Evolutionary conservation across 1,140 invertebrate species (phyloP).

Genomic region (Harlomillsia oculata): DNA sequence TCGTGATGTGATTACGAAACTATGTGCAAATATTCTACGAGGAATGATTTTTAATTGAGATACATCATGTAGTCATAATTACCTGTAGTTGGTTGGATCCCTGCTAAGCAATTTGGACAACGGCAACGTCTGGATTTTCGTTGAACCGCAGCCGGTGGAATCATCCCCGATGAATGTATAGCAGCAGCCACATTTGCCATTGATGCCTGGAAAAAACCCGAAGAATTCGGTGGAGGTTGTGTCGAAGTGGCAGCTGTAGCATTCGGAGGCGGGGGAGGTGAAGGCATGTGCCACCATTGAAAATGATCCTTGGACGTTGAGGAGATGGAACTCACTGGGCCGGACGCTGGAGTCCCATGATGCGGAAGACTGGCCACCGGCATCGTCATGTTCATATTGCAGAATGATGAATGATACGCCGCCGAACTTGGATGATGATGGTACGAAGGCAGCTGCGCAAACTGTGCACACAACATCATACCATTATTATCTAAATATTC

Average conservation of each 20-base stretch:
- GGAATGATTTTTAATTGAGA: too few species aligned
- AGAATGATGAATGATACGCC: constrained; percentile 23
- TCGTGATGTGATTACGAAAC: too few species aligned
- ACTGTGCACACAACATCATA: constrained; percentile 12
- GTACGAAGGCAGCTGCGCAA: constrained; percentile 21
- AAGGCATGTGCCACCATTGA: constrained; percentile 31
- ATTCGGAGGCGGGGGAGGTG: constrained; percentile 17
- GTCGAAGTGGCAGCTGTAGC: background rate
- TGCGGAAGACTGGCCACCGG: constrained; percentile 13
- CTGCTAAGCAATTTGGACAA: constrained; percentile 35
- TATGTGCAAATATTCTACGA: too few species aligned
- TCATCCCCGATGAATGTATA: constrained; percentile 9
- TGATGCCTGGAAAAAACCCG: constrained; percentile 7
- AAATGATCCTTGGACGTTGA: constrained; percentile 21
- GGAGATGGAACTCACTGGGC: background rate
- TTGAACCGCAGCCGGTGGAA: constrained; percentile 20
- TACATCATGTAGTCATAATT: too few species aligned
- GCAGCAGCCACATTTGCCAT: constrained; percentile 1
- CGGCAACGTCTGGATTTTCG: constrained; percentile 34
- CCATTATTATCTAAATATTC: constrained; percentile 4
- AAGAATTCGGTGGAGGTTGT: constrained; percentile 4
- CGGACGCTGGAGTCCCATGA: constrained; percentile 9
- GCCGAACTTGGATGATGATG: constrained; percentile 17
- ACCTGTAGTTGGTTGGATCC: constrained; percentile 27
- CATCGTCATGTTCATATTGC: constrained; percentile 21